Evolutionary conservation across 2,113 vertebrate species (phyloP).

Genomic region (Narcine bancroftii): DNA sequence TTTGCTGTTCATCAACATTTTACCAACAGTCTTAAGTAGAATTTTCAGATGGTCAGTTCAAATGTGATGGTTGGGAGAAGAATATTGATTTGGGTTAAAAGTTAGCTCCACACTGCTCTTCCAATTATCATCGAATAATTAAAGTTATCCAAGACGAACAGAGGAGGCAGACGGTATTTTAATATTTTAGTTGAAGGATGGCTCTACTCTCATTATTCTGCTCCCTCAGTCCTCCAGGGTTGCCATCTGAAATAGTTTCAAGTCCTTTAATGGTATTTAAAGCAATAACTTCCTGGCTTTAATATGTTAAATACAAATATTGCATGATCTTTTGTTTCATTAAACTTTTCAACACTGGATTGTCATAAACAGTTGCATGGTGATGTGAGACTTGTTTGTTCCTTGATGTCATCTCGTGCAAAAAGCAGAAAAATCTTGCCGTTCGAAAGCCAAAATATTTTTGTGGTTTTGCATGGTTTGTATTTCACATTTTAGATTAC

Average conservation of each 20-base stretch:
- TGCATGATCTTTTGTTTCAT: background rate
- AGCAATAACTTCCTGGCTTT: background rate
- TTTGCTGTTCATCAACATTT: background rate
- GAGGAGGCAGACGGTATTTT: background rate
- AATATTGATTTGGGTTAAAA: background rate
- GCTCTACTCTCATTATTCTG: background rate
- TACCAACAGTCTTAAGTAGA: background rate
- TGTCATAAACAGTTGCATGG: constrained; percentile 4
- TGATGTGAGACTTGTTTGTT: constrained; percentile 17
- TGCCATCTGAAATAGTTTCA: background rate
- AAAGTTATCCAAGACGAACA: background rate
- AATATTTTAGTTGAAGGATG: background rate
- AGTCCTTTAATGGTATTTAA: background rate
- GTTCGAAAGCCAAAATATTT: constrained; percentile 29
- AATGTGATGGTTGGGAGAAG: background rate
- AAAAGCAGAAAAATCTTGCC: constrained; percentile 27
- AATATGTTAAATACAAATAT: constrained; percentile 6
- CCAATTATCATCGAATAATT: background rate
- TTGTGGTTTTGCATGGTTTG: constrained; percentile 32
- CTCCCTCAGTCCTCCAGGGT: background rate
- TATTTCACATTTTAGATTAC: constrained; percentile 15
- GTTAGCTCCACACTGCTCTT: background rate
- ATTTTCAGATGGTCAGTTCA: background rate
- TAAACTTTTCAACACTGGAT: background rate
- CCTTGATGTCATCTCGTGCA: constrained; percentile 25